Evolutionary conservation across 1,140 invertebrate species (phyloP).

Genomic region (Zeugodacus cucurbitae): DNA sequence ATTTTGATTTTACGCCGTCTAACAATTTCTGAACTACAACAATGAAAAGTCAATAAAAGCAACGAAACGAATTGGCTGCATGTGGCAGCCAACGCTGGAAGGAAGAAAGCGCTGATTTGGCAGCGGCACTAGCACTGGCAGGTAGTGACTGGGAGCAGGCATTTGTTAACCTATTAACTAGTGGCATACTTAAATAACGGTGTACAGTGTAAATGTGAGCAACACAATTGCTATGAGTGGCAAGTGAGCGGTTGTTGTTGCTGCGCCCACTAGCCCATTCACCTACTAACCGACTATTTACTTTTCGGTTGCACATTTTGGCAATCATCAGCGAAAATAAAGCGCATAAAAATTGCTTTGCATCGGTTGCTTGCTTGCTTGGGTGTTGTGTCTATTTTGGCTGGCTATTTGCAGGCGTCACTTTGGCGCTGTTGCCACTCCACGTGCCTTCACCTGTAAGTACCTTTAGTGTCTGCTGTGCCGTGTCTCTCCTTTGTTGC

Average conservation of each 20-base stretch:
- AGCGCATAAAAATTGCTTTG: background rate
- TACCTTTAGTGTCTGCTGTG: background rate
- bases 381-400: background rate
- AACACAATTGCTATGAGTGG: background rate
- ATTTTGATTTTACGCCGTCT: background rate
- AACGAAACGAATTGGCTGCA: background rate
- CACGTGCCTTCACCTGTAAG: constrained; percentile 23
- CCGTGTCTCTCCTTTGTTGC: background rate
- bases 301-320: background rate
- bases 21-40: background rate
- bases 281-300: constrained; percentile 16
- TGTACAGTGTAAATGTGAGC: background rate
- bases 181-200: background rate
- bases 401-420: background rate
- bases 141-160: background rate
- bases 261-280: background rate
- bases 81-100: background rate
- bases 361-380: background rate
- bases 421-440: background rate
- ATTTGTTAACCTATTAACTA: background rate
- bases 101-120: background rate
- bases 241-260: background rate
- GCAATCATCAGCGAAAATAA: background rate
- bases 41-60: constrained; percentile 19
- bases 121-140: background rate